Base-by-base conservation (phyloP, 2,113 vertebrate genomes). In the Symphodus melops region DNA sequence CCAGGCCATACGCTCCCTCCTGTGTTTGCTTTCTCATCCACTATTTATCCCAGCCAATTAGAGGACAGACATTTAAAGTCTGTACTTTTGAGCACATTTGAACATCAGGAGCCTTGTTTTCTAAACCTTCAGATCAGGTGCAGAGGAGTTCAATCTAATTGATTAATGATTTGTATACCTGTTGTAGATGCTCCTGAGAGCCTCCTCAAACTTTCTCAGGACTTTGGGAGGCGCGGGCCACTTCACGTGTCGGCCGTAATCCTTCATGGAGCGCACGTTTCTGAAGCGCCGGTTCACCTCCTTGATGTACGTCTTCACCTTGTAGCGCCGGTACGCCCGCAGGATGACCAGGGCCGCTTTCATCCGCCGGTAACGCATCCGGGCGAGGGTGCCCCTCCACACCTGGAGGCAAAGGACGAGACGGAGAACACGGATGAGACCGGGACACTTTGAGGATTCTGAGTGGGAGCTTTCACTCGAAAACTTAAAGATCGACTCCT, bases 221-320 rank as follows among this genome's bases (percentile, higher is more conserved):
- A 98, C 96, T 82, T 95, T 97, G 0, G 97, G 98, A 0, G 98
- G 97, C 2, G 82, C 72, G 10, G 98, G 98, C 98, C 98, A 99
- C 69, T 95, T 95, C 68, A 99, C 87, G 0, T 94, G 92, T 66
- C 93, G 91, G 36, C 98, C 98, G 0, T 95, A 90, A 67, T 98
- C 97, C 84, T 94, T 95, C 95, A 97, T 96, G 17, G 59, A 87
- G 2, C 76, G 80, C 19, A 98, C 92, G 0, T 91, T 93, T 0
- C 92, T 95, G 84, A 99, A 99, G 86, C 96, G 96, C 0, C 87
- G 92, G 85, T 93, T 81, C 1, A 99, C 92, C 88, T 99, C 96
- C 0, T 71, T 91, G 89, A 99, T 94, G 92, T 99, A 97, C 0
- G 97, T 93, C 61, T 95, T 97, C 7, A 99, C 97, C 65, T 99